Evolutionary conservation across 2,888 invertebrate genomes (phyloP).

Genomic region (Lithophane socia): DNA sequence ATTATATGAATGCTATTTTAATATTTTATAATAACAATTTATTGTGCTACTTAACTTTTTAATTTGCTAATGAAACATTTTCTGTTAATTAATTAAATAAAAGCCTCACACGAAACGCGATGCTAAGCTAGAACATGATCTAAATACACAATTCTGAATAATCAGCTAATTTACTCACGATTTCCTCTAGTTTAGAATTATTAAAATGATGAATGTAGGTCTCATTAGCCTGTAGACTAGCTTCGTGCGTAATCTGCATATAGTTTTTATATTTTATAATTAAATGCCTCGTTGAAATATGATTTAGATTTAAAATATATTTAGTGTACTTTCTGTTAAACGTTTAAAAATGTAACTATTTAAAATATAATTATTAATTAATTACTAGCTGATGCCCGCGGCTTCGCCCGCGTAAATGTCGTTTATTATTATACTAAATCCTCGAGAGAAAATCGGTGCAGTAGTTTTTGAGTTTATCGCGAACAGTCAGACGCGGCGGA

Average conservation of each 20-base stretch:
- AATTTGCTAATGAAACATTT: slow-evolving; percentile 1
- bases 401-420: no score
- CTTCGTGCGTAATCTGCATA: neutral
- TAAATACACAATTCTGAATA: slow-evolving; percentile 37
- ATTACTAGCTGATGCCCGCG: no score
- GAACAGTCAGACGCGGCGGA: no score
- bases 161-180: slow-evolving; percentile 33
- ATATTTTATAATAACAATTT: neutral
- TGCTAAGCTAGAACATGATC: slow-evolving; percentile 10
- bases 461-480: no score
- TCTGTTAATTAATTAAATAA: slow-evolving; percentile 11
- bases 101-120: slow-evolving; percentile 26
- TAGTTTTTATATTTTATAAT: slow-evolving; percentile 19
- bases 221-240: slow-evolving; percentile 44
- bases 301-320: neutral
- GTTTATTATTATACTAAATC: no score
- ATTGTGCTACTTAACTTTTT: slow-evolving; percentile 2
- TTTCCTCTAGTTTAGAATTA: slow-evolving; percentile 17
- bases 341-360: no score
- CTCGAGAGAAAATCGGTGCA: no score
- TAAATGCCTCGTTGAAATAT: neutral
- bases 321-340: no score
- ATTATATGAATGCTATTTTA: neutral
- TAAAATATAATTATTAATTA: no score
- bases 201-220: slow-evolving; percentile 41